Evolutionary conservation across 2,888 invertebrate species (phyloP).

Genomic region (Opisthograptis luteolata): DNA sequence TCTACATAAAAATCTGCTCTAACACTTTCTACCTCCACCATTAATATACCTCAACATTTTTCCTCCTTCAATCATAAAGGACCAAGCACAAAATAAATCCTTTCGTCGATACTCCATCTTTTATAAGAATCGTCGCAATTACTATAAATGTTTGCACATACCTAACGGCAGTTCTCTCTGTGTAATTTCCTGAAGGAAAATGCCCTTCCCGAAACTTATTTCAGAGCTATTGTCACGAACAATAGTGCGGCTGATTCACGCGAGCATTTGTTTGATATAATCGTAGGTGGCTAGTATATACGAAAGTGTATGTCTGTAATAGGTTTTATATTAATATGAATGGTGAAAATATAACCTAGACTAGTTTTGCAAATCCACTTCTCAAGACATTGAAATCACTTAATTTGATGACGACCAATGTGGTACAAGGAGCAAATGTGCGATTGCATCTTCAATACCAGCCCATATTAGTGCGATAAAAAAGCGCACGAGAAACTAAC

Average conservation of each 20-base stretch:
- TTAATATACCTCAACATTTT: constrained; percentile 5
- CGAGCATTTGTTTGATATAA: constrained; percentile 45
- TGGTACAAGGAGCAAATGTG: too few relatives aligned
- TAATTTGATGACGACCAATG: too few relatives aligned
- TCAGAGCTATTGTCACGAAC: constrained; percentile 71
- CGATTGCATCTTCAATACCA: too few relatives aligned
- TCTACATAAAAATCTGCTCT: neutral
- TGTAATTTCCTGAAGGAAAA: constrained; percentile 71
- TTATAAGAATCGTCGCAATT: constrained; percentile 30
- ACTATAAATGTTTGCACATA: constrained; percentile 28
- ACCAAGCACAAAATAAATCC: constrained; percentile 31
- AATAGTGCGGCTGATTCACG: constrained; percentile 71
- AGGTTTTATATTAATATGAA: too few relatives aligned
- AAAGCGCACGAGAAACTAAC: too few relatives aligned
- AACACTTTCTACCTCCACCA: neutral
- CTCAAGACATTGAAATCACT: too few relatives aligned
- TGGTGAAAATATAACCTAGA: too few relatives aligned
- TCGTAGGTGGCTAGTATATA: neutral
- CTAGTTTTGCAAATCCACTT: too few relatives aligned
- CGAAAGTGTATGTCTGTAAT: neutral
- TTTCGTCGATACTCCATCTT: constrained; percentile 36
- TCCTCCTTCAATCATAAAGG: constrained; percentile 17
- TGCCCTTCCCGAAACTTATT: constrained; percentile 71
- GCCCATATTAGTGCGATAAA: too few relatives aligned
- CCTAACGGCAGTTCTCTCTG: constrained; percentile 47